Percentiles rank a stretch among this genome's conserved stretches.
These are phyloP conservation scores for Crotalus tigris DNA, from an alignment of 2,113 vertebrate genomes.

Conservation along the genomic window DNA sequence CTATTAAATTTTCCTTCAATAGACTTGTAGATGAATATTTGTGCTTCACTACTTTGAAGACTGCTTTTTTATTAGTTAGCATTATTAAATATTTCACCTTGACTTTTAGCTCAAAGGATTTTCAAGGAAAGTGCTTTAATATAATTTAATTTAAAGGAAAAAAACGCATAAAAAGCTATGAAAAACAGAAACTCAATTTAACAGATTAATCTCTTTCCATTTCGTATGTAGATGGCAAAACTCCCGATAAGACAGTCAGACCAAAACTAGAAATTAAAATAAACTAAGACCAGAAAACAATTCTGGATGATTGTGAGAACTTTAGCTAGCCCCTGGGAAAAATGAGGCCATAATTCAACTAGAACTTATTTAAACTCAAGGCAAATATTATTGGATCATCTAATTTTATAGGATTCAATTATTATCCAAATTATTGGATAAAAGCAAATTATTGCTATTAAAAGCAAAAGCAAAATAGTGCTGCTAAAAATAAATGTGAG, in stretches of 20 bases:
- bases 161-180: neutral
- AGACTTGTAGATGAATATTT: too few species aligned
- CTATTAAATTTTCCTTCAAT: too few species aligned
- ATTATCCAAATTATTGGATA: neutral
- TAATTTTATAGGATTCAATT: neutral
- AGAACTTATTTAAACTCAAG: too few species aligned
- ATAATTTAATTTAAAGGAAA: neutral
- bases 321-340: neutral
- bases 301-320: neutral
- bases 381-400: neutral
- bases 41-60: neutral
- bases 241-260: neutral
- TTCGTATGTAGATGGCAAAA: neutral
- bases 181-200: neutral
- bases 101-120: neutral
- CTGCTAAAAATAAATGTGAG: slow-evolving; percentile 21
- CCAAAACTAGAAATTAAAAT: neutral
- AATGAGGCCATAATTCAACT: neutral
- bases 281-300: neutral
- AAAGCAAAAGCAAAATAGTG: slow-evolving; percentile 11
- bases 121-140: neutral
- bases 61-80: neutral
- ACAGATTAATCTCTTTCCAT: neutral
- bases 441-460: slow-evolving; percentile 3
- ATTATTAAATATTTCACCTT: neutral